Evolutionary conservation across 2,797 vertebrate species (phyloP).

Genomic region (Serranus cabrilla): DNA sequence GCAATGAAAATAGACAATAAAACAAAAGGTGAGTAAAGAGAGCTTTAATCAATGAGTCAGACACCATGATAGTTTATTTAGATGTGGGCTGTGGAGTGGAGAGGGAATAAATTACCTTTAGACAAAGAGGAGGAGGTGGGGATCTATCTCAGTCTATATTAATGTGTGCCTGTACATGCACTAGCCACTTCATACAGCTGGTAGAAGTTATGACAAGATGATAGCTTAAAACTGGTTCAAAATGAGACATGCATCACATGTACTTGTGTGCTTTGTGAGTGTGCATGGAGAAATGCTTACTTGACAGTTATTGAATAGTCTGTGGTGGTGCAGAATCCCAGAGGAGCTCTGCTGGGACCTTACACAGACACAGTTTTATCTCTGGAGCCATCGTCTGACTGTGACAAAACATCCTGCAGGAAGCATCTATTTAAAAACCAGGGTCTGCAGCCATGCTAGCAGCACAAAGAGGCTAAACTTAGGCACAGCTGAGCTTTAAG

Average conservation of each 20-base stretch:
- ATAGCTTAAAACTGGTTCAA: not conserved
- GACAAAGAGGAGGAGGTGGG: constrained; percentile 10
- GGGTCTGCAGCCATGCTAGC: not conserved
- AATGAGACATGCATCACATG: no score
- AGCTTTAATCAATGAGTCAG: constrained; percentile 51
- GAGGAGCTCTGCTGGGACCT: not conserved
- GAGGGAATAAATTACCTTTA: not conserved
- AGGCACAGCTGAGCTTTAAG: no score
- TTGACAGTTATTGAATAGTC: not conserved
- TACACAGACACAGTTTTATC: not conserved
- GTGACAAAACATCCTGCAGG: not conserved
- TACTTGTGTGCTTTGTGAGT: not conserved
- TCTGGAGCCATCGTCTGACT: constrained; percentile 1
- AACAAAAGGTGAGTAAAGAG: constrained; percentile 39
- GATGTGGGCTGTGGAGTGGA: constrained; percentile 15
- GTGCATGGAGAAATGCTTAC: not conserved
- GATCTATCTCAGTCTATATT: not conserved
- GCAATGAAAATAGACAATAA: constrained; percentile 24
- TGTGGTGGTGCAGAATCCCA: not conserved
- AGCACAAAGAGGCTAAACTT: no score
- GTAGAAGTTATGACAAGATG: not conserved
- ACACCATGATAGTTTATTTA: constrained; percentile 20
- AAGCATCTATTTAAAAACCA: not conserved
- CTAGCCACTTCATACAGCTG: not conserved
- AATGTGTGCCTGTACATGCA: not conserved